phyloP scores from a whole-genome alignment of 2,113 vertebrate genomes.

The Dolichotis patagonum region DNA sequence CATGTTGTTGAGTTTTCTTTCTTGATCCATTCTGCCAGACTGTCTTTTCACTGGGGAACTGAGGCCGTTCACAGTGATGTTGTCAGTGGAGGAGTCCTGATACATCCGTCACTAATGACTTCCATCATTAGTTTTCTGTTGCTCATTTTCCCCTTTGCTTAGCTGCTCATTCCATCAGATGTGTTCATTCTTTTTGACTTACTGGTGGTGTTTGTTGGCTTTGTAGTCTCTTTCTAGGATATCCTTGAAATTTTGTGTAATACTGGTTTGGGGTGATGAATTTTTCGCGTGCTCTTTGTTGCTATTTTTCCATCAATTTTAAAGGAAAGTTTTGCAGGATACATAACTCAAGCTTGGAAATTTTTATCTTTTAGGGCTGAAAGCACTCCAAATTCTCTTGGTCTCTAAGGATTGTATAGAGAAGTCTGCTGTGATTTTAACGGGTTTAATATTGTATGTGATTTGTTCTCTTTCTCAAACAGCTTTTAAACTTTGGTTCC shows the following conservation, averaged over 20 bases:
- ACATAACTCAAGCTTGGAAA: not conserved
- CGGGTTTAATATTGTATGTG: not conserved
- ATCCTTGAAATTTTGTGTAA: not conserved
- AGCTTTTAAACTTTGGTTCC: not conserved
- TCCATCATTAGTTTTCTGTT: not conserved
- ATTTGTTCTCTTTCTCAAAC: not conserved
- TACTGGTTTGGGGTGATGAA: not conserved
- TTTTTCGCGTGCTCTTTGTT: not conserved
- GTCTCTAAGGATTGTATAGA: not conserved
- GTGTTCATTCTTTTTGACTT: not conserved
- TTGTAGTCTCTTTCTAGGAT: not conserved
- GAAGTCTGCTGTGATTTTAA: not conserved
- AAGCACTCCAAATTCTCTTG: not conserved
- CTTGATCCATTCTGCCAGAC: not conserved
- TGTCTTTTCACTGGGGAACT: not conserved
- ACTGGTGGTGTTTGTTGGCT: not conserved
- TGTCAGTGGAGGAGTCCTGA: not conserved
- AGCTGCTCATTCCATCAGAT: not conserved
- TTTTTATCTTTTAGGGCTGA: not conserved
- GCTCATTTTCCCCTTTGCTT: not conserved
- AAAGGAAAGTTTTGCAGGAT: not conserved
- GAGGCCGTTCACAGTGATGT: not conserved
- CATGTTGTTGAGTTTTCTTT: not conserved
- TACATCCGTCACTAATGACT: not conserved
- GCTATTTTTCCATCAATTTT: not conserved